Conservation (phyloP, 2,113 vertebrate genomes). For the Chaetodon auriga region DNA sequence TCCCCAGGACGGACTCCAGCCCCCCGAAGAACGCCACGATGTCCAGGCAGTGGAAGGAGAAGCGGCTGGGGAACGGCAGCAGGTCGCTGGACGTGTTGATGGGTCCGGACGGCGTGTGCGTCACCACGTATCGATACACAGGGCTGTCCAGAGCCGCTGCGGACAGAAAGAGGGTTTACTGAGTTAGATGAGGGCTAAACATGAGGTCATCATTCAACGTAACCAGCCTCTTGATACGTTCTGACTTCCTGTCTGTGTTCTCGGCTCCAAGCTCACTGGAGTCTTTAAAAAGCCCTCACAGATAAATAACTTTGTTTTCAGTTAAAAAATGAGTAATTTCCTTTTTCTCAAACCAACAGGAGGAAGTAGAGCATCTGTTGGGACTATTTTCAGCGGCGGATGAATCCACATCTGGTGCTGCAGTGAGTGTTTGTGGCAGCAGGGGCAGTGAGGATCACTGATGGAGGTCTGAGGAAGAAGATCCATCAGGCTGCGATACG, state of each 20-base stretch:
- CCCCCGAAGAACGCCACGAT: slow-evolving; percentile 78
- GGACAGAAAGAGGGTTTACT: neutral
- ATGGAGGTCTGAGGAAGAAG: neutral
- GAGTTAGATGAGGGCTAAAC: neutral
- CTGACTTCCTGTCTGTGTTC: no score
- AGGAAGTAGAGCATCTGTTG: no score
- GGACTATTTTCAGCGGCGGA: neutral
- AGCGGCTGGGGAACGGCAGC: slow-evolving; percentile 78
- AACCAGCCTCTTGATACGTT: no score
- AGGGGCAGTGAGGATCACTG: neutral
- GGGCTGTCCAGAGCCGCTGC: slow-evolving; percentile 81
- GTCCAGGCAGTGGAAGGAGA: slow-evolving; percentile 85
- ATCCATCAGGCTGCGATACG: neutral
- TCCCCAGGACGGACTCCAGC: slow-evolving; percentile 68
- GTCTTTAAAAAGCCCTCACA: no score
- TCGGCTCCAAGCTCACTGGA: no score
- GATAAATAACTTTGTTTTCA: no score
- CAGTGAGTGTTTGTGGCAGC: neutral
- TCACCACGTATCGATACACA: slow-evolving; percentile 86
- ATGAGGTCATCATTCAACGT: no score
- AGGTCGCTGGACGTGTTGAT: neutral
- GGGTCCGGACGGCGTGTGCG: slow-evolving; percentile 78
- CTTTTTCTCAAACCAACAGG: no score
- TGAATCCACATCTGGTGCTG: neutral
- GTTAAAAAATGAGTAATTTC: no score